phyloP scores from a whole-genome alignment of 1,140 invertebrate species.

The Tetramorium alpestre region DNA sequence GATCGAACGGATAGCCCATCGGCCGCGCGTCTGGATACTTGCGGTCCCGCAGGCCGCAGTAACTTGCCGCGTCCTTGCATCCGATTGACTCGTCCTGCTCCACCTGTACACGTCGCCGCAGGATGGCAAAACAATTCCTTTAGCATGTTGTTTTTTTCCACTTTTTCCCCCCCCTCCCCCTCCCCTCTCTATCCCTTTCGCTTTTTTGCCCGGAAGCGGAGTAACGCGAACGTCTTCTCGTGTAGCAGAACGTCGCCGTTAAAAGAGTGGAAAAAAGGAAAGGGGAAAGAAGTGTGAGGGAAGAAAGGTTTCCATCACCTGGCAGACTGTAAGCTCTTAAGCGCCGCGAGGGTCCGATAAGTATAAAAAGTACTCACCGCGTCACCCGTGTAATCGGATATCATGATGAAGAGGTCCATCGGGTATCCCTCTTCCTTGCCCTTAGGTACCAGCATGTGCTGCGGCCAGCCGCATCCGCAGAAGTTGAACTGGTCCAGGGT shows the following conservation, averaged over 20 bases:
- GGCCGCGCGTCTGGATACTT: constrained; percentile 89
- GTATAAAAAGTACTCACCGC: constrained; percentile 84
- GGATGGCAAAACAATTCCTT: constrained; percentile 28
- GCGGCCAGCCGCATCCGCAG: constrained; percentile 95
- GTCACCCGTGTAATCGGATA: constrained; percentile 91
- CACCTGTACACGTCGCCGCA: constrained; percentile 80
- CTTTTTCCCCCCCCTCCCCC: background rate
- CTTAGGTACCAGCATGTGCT: constrained; percentile 93
- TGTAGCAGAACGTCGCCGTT: constrained; percentile 22
- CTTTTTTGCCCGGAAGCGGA: background rate
- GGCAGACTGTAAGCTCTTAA: constrained; percentile 56
- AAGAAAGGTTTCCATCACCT: constrained; percentile 49
- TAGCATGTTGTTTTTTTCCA: background rate
- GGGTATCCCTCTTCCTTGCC: constrained; percentile 89
- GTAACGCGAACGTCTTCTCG: background rate
- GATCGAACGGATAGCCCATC: constrained; percentile 92
- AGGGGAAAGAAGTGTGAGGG: background rate
- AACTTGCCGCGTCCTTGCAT: constrained; percentile 89
- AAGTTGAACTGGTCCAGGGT: constrained; percentile 88
- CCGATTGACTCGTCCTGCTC: constrained; percentile 85
- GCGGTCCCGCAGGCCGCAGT: constrained; percentile 89
- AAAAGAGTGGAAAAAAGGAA: constrained; percentile 15
- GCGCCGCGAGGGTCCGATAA: constrained; percentile 40
- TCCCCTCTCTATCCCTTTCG: background rate
- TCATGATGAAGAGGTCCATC: constrained; percentile 92